These are phyloP conservation scores for Pseudachorutes palmiensis DNA, from an alignment of 1,140 invertebrate species.

Conservation along the genomic window DNA sequence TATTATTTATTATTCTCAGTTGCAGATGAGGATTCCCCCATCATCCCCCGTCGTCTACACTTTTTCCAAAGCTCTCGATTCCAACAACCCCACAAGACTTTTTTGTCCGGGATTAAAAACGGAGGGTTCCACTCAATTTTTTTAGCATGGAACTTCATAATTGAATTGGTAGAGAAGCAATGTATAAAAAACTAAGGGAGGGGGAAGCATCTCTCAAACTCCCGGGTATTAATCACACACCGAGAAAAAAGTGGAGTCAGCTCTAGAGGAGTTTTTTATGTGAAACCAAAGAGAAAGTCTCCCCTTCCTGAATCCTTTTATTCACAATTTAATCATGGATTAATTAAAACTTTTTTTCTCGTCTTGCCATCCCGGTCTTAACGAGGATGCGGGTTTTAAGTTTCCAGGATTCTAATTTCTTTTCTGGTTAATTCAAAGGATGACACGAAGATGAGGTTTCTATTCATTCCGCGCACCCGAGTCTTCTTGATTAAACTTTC, in stretches of 20 bases:
- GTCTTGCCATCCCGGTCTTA: not conserved
- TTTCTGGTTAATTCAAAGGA: slow-evolving; percentile 5
- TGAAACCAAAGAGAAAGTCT: slow-evolving; percentile 26
- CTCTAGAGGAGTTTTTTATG: slow-evolving; percentile 22
- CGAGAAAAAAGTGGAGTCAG: slow-evolving; percentile 2
- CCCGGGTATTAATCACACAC: slow-evolving; percentile 8
- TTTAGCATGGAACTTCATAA: too few relatives aligned
- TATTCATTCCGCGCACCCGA: not conserved
- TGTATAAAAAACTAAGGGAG: slow-evolving; percentile 25
- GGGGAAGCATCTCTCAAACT: slow-evolving; percentile 14
- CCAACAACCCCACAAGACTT: too few relatives aligned
- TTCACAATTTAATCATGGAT: slow-evolving; percentile 35
- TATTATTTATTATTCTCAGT: not conserved
- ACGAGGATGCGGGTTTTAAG: slow-evolving; percentile 1
- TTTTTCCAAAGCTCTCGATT: too few relatives aligned
- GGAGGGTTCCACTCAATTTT: too few relatives aligned
- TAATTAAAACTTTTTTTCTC: slow-evolving; percentile 34
- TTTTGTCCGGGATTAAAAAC: too few relatives aligned
- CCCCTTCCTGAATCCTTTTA: not conserved
- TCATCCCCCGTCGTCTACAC: too few relatives aligned
- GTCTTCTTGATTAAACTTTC: slow-evolving; percentile 33
- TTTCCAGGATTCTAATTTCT: not conserved
- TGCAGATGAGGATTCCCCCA: not conserved
- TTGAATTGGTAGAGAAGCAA: slow-evolving; percentile 20
- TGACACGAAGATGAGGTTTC: slow-evolving; percentile 23